Base-by-base conservation (phyloP, 1,140 invertebrate species). In the Drosophila bocqueti region DNA sequence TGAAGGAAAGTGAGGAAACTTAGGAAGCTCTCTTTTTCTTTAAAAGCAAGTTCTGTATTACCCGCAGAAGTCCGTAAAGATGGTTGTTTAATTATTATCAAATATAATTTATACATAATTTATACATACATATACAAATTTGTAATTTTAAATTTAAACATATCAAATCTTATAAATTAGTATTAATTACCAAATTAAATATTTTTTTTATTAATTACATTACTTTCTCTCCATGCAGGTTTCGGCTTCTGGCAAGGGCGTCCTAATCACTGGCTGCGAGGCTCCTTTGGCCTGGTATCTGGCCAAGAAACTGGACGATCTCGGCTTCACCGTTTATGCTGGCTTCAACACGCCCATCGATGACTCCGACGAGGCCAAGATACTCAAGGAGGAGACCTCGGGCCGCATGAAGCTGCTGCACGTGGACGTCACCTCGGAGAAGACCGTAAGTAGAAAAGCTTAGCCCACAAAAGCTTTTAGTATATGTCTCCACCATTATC, bases 241-340 rank as follows among this genome's bases (percentile, higher is more conserved):
- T 64, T 95, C 95, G 11, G 95, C 96, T 21, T 95, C 95, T 26
- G 96, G 96, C 50, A 97, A 97, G 93, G 96, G 96, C 9, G 95
- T 98, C 6, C 93, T 98, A 26, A 95, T 98, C 65, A 97, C 97
- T n/a, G 97, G 96, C 57, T 97, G 97, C 93, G 97, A 97, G 93
- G 95, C 96, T 31, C 95, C 95, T 36, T 94, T 97, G 61, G 96
- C 96, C 63, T 96, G 95, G 93, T 95, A 95, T 67, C 93, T 97
- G 78, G 96, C 96, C 10, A 95, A 96, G 78, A 94, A 95, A 75
- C 93, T 97, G 55, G 96, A 97, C 89, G 96, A 96, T 91, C 93
- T 97, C 91, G 96, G 97, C 31, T 97, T 97, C 90, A 96, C 96
- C 40, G 96, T 97, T 15, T 97, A 97, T 81, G 97, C 96, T 58